Evolutionary conservation across 2,888 invertebrate species (phyloP).

Genomic region (Neoascia interrupta): DNA sequence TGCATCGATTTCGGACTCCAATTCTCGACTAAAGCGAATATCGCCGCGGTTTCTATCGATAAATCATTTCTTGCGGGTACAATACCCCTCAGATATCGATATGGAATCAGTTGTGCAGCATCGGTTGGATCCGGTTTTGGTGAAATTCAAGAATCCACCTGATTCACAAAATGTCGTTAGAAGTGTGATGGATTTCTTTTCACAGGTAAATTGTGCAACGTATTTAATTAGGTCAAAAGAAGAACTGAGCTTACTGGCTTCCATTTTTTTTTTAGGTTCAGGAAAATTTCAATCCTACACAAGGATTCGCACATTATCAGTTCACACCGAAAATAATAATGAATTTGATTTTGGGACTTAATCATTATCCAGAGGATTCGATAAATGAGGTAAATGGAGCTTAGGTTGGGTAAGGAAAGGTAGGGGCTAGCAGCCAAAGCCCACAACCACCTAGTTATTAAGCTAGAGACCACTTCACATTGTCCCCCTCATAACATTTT

Average conservation of each 20-base stretch:
- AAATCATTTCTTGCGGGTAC: constrained; percentile 77
- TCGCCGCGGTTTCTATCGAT: constrained; percentile 82
- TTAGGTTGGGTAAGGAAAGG: neutral
- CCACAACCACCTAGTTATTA: too few species aligned
- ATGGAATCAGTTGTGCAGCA: constrained; percentile 77
- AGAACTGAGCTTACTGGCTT: too few species aligned
- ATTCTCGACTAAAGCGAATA: constrained; percentile 78
- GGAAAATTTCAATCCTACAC: constrained; percentile 72
- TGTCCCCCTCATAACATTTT: too few species aligned
- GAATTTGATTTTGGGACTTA: constrained; percentile 75
- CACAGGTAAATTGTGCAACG: constrained; percentile 72
- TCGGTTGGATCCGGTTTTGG: constrained; percentile 75
- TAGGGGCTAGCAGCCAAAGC: too few species aligned
- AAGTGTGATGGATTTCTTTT: constrained; percentile 77
- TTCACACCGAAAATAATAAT: constrained; percentile 79
- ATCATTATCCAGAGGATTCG: constrained; percentile 75
- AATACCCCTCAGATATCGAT: constrained; percentile 76
- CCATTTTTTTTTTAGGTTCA: constrained; percentile 73
- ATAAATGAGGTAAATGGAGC: constrained; percentile 75
- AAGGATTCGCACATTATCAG: constrained; percentile 76
- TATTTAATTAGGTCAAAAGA: neutral
- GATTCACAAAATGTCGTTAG: constrained; percentile 76
- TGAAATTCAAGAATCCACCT: constrained; percentile 71
- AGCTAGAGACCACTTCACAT: too few species aligned
- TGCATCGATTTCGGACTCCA: constrained; percentile 81